phyloP scores from a whole-genome alignment of 1,140 invertebrate genomes.

The Sinonovacula constricta region DNA sequence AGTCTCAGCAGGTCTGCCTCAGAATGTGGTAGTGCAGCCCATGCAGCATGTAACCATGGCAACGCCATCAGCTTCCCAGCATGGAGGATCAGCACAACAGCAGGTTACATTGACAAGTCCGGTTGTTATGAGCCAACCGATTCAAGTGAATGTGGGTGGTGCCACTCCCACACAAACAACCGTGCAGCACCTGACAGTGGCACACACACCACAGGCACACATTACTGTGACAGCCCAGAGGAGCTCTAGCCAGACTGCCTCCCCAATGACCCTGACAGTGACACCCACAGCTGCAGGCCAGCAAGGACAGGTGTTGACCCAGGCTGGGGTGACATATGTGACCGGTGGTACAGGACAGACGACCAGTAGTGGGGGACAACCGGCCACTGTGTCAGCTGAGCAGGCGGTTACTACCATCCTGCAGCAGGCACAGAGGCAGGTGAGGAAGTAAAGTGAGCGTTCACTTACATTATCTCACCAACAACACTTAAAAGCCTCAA shows the following conservation, averaged over 20 bases:
- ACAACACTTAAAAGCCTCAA: too few relatives aligned
- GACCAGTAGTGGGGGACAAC: conserved; percentile 28
- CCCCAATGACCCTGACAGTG: conserved; percentile 51
- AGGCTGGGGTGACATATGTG: conserved; percentile 52
- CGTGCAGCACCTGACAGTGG: conserved; percentile 31
- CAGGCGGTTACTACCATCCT: conserved; percentile 49
- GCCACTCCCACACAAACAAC: conserved; percentile 19
- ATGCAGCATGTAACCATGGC: conserved; percentile 55
- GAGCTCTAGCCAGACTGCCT: conserved; percentile 9
- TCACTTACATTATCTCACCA: too few relatives aligned
- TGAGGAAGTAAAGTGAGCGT: neutral
- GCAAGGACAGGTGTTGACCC: conserved; percentile 46
- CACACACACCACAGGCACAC: conserved; percentile 41
- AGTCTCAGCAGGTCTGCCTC: conserved; percentile 37
- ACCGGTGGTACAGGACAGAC: conserved; percentile 14
- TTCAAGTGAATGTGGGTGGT: conserved; percentile 30
- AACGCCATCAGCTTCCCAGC: conserved; percentile 8
- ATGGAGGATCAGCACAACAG: conserved; percentile 10
- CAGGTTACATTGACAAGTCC: conserved; percentile 33
- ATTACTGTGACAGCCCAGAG: conserved; percentile 29
- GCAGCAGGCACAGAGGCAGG: conserved; percentile 49
- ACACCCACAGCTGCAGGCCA: conserved; percentile 2
- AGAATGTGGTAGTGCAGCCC: conserved; percentile 54
- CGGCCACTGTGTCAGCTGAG: conserved; percentile 25
- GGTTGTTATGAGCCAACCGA: conserved; percentile 3